Base-by-base conservation (phyloP, 23 tunicate species). In the Trididemnum nubilum region DNA sequence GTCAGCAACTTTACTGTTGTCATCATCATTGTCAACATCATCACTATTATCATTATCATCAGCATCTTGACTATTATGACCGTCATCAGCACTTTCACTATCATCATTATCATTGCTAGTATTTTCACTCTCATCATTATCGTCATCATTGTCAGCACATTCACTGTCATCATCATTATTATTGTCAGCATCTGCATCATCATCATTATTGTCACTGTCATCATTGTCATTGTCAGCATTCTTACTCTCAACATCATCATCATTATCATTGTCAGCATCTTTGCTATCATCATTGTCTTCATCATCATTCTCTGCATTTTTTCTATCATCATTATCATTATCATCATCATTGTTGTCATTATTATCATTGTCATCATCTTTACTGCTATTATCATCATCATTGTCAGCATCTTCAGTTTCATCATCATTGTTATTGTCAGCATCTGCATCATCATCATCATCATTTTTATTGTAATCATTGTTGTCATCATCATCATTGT, bases 231-330 rank as follows among this genome's bases (percentile, higher is more conserved):
- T 32, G n/a, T 78, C 36, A 5, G 54, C 36, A 51, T 57, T 60
- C 32, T 57, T 26, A 9, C 24, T 22, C 18, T 51, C 72, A 30
- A 25, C 73, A 78, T 58, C n/a, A 28, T 21, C n/a, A 15, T 78
- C 28, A 59, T 78, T 32, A 59, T 59, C 28, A 2, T 44, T 31
- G 26, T 78, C 34, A 2, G 54, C 32, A 78, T 57, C n/a, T 3
- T 15, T 26, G 2, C 31, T 28, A 33, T 28, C 5, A 4, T 78
- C 28, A 31, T 26, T 54, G 32, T 57, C 26, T 5, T 22, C 25
- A 12, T 59, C 71, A 52, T 22, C 81, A 50, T 50, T 50, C 9
- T 64, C 75, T 64, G 36, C 27, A 66, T 64, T 59, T 1, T 78
- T 30, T 5, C 57, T 58, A 23, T 44, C 35, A 29, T 61, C 22